Conservation (phyloP, 2,797 vertebrate species). For the Phataginus tricuspis region DNA sequence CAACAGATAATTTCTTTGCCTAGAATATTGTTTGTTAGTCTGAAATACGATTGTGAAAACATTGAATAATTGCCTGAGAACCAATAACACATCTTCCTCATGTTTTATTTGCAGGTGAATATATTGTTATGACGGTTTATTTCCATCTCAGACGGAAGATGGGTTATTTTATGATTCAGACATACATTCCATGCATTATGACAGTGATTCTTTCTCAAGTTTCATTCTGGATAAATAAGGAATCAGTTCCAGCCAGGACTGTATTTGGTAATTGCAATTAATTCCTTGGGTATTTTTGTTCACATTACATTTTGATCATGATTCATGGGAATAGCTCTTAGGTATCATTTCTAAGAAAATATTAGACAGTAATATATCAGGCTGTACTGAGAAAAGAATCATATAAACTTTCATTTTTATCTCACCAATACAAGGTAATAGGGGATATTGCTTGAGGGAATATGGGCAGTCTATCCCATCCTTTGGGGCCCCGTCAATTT, state of each 20-base stretch:
- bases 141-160: constrained; percentile 99
- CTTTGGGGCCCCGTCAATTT: not conserved
- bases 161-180: constrained; percentile 99
- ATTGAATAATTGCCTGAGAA: not conserved
- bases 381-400: constrained; percentile 37
- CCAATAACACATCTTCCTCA: constrained; percentile 9
- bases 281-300: constrained; percentile 53
- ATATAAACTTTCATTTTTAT: constrained; percentile 47
- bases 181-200: constrained; percentile 99
- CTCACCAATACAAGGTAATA: not conserved
- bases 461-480: not conserved
- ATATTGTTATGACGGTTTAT: constrained; percentile 98
- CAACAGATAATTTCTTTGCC: not conserved
- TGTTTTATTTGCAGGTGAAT: constrained; percentile 92
- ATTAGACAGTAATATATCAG: not conserved
- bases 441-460: not conserved
- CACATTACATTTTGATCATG: constrained; percentile 8
- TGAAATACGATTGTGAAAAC: constrained; percentile 49
- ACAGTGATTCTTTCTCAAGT: constrained; percentile 99
- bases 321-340: not conserved
- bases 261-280: constrained; percentile 93
- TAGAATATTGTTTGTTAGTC: constrained; percentile 11
- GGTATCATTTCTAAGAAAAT: constrained; percentile 24
- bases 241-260: constrained; percentile 98
- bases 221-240: constrained; percentile 99